Evolutionary conservation across 2,888 invertebrate genomes (phyloP).

Genomic region (Meta bourneti): DNA sequence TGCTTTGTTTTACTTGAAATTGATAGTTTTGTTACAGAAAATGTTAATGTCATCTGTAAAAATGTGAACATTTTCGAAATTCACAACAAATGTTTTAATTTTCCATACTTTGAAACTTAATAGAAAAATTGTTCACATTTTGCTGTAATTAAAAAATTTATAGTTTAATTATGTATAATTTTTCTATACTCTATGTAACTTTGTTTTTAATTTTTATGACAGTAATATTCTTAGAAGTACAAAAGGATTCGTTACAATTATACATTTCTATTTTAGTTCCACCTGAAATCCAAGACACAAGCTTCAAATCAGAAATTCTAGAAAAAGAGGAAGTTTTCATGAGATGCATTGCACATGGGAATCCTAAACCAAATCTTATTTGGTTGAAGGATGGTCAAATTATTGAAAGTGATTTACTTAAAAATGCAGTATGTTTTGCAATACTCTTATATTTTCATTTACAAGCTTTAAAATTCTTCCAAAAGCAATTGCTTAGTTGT

Average conservation of each 20-base stretch:
- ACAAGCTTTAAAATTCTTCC: too few species aligned
- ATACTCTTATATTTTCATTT: not conserved
- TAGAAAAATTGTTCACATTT: too few species aligned
- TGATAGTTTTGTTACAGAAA: too few species aligned
- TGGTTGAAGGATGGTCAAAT: constrained; percentile 78
- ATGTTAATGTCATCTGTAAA: too few species aligned
- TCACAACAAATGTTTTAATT: too few species aligned
- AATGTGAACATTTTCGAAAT: too few species aligned
- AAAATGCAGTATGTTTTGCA: constrained; percentile 42
- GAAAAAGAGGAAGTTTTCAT: constrained; percentile 64
- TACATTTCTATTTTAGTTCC: constrained; percentile 41
- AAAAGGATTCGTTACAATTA: not conserved
- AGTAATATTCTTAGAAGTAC: not conserved
- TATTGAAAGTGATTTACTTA: constrained; percentile 28
- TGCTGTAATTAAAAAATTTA: too few species aligned
- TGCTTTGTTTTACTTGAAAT: too few species aligned
- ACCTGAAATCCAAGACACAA: constrained; percentile 51
- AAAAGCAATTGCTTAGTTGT: too few species aligned
- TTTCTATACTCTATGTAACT: too few species aligned
- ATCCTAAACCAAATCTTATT: constrained; percentile 78
- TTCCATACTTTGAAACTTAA: too few species aligned
- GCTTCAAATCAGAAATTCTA: constrained; percentile 76
- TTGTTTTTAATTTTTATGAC: not conserved
- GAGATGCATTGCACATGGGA: constrained; percentile 76
- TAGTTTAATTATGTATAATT: too few species aligned